Conservation (phyloP, 2,888 invertebrate species). For the Autographa gamma region DNA sequence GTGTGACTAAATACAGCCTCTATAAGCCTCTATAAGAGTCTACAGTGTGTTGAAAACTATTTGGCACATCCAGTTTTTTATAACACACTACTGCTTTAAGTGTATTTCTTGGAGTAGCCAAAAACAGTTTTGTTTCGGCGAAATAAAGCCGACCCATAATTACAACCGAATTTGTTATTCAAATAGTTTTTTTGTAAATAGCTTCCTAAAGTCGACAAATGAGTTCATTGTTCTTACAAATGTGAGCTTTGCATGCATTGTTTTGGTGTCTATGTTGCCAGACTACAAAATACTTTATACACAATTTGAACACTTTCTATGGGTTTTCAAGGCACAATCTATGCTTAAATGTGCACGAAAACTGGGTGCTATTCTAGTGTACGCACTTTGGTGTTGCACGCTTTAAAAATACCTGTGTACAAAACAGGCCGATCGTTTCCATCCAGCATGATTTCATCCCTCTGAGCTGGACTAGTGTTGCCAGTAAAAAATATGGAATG, state of each 20-base stretch:
- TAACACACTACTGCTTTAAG: conserved; percentile 12
- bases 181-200: conserved; percentile 66
- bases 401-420: conserved; percentile 73
- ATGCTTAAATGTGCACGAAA: conserved; percentile 64
- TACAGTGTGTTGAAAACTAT: conserved; percentile 30
- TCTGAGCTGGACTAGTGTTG: conserved; percentile 77
- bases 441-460: conserved; percentile 79
- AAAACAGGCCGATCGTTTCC: conserved; percentile 69
- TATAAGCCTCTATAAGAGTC: conserved; percentile 16
- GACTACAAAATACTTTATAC: conserved; percentile 40
- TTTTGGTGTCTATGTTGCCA: conserved; percentile 66
- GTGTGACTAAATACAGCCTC: conserved; percentile 71
- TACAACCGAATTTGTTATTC: conserved; percentile 64
- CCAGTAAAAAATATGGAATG: conserved; percentile 47
- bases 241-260: conserved; percentile 73
- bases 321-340: conserved; percentile 36
- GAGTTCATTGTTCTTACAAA: conserved; percentile 63
- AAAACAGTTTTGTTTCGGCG: conserved; percentile 32
- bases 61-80: not conserved
- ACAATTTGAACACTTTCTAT: conserved; percentile 36
- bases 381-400: conserved; percentile 82
- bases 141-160: conserved; percentile 19
- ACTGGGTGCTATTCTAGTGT: conserved; percentile 42
- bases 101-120: conserved; percentile 15
- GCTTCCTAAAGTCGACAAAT: conserved; percentile 44